Evolutionary conservation across 2,797 vertebrate species (phyloP).

Genomic region (Notoglanidium macrostoma): DNA sequence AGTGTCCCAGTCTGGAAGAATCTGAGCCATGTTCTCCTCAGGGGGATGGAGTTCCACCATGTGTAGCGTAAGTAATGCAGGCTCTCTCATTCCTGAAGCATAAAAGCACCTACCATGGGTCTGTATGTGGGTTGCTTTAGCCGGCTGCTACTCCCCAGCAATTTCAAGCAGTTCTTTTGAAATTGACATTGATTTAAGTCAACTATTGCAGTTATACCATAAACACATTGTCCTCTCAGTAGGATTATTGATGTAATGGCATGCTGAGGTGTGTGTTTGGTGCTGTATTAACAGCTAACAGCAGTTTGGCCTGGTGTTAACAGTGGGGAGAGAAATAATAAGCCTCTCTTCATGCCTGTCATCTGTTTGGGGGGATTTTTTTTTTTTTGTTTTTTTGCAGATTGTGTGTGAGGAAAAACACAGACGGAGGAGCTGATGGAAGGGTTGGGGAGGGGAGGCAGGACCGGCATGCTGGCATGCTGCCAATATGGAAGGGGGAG

Average conservation of each 20-base stretch:
- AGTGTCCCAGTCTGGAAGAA: slow-evolving; percentile 87
- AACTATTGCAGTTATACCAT: slow-evolving; percentile 8
- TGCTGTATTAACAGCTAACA: slow-evolving; percentile 32
- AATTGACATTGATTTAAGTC: slow-evolving; percentile 38
- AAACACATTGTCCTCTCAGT: slow-evolving; percentile 39
- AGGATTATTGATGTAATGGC: slow-evolving; percentile 39
- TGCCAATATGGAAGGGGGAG: slow-evolving; percentile 48
- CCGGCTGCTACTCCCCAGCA: neutral
- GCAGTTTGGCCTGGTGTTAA: slow-evolving; percentile 42
- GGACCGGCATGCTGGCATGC: slow-evolving; percentile 38
- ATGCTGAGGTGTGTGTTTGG: slow-evolving; percentile 45
- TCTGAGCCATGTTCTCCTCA: slow-evolving; percentile 81
- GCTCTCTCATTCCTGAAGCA: neutral
- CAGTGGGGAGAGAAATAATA: slow-evolving; percentile 49
- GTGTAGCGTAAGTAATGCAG: slow-evolving; percentile 82
- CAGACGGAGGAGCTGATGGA: slow-evolving; percentile 35
- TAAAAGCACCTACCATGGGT: neutral
- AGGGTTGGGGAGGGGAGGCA: neutral
- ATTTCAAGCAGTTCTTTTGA: neutral
- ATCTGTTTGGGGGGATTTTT: slow-evolving; percentile 31
- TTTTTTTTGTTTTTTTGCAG: neutral
- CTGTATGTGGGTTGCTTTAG: neutral
- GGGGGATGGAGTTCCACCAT: slow-evolving; percentile 78
- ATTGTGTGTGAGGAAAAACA: slow-evolving; percentile 36
- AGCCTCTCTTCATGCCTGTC: slow-evolving; percentile 36